Conservation (phyloP, 2,113 vertebrate species). For the Fregata magnificens region DNA sequence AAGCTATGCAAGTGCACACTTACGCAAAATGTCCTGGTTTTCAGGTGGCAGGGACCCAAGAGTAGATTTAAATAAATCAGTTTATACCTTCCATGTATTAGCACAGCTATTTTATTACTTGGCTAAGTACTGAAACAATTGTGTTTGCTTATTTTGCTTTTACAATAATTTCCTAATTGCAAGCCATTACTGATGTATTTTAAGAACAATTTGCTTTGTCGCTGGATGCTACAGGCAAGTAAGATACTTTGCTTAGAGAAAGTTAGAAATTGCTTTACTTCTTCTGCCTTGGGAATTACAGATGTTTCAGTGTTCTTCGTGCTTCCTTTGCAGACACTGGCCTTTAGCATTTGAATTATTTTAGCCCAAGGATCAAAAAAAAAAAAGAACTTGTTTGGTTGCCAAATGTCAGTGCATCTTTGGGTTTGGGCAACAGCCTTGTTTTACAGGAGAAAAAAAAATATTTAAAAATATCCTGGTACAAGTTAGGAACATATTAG, state of each 20-base stretch:
- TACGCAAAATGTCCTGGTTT: not conserved
- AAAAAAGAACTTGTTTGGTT: not conserved
- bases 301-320: not conserved
- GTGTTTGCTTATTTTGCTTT: not conserved
- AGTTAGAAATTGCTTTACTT: not conserved
- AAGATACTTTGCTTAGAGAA: not conserved
- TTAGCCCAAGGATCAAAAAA: not conserved
- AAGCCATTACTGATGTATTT: not conserved
- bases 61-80: not conserved
- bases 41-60: not conserved
- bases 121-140: not conserved
- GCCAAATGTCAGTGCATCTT: conserved; percentile 40
- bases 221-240: not conserved
- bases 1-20: not conserved
- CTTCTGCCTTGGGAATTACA: not conserved
- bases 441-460: conserved; percentile 45
- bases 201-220: conserved; percentile 20
- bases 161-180: conserved; percentile 3
- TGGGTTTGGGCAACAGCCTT: conserved; percentile 35
- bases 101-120: not conserved
- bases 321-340: not conserved
- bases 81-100: not conserved
- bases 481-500: conserved; percentile 70
- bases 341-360: not conserved
- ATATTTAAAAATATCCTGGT: conserved; percentile 27